A percentile compares a stretch with the other conserved stretches of the same genome.
Evolutionary conservation across 2,113 vertebrate genomes (phyloP).

Genomic region (Strix aluco): DNA sequence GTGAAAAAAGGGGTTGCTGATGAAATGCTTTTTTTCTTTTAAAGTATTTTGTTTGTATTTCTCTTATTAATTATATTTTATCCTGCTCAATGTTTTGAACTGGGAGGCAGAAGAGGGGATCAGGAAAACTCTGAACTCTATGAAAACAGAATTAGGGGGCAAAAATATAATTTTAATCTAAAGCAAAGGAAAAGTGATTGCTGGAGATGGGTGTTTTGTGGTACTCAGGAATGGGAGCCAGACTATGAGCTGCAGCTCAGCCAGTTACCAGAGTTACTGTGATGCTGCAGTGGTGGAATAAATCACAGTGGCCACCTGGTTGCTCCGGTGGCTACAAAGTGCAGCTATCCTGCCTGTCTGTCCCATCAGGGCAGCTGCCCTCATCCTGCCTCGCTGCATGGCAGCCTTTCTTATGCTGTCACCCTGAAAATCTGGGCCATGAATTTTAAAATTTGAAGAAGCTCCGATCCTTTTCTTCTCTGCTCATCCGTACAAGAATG

Average conservation of each 20-base stretch:
- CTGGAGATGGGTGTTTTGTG: neutral
- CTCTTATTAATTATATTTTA: neutral
- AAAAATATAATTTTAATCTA: neutral
- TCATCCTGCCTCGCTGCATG: neutral
- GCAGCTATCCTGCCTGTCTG: neutral
- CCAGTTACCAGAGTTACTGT: neutral
- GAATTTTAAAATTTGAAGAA: neutral
- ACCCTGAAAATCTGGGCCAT: neutral
- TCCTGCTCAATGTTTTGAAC: neutral
- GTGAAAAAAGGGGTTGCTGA: conserved; percentile 5
- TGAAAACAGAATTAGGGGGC: neutral
- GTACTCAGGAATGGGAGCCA: neutral
- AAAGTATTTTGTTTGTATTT: conserved; percentile 28
- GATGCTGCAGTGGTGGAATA: neutral
- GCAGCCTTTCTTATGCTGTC: neutral
- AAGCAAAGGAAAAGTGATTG: neutral
- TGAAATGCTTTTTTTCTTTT: neutral
- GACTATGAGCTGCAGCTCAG: neutral
- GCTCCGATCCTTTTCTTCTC: neutral
- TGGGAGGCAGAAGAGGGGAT: neutral
- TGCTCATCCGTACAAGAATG: neutral
- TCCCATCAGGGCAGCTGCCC: neutral
- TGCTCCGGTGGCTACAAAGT: no score
- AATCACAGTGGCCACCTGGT: neutral
- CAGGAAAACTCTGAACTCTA: neutral